phyloP scores from a whole-genome alignment of 2,888 invertebrate species.

The Atethmia centrago region DNA sequence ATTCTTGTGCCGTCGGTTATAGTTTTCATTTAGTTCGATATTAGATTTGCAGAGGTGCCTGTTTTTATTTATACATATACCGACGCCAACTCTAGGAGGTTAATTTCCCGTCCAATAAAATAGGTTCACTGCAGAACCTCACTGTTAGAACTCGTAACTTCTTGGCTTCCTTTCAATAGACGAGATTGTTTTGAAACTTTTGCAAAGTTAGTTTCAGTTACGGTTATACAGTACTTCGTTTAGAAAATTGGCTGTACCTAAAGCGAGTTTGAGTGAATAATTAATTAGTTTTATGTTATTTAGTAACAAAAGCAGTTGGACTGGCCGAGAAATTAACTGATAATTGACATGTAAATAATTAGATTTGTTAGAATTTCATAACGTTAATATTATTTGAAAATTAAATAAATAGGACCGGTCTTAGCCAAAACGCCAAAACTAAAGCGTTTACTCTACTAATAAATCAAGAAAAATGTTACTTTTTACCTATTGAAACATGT shows the following conservation, averaged over 20 bases:
- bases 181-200: constrained; percentile 25
- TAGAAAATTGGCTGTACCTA: not conserved
- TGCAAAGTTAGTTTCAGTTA: not conserved
- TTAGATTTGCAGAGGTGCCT: no score
- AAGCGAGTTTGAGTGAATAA: not conserved
- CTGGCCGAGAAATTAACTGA: not conserved
- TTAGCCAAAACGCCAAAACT: no score
- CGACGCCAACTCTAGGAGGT: not conserved
- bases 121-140: constrained; percentile 12
- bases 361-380: no score
- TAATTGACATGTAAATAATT: no score
- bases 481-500: no score
- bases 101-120: not conserved
- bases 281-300: constrained; percentile 1
- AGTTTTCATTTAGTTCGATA: no score
- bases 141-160: constrained; percentile 8
- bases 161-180: constrained; percentile 34
- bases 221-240: not conserved
- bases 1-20: no score
- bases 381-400: no score
- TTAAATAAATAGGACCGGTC: no score
- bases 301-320: not conserved
- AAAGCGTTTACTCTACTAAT: no score
- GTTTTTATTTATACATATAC: no score
- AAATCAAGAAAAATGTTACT: no score